These are phyloP conservation scores for Metellina segmentata DNA, from an alignment of 2,888 invertebrate genomes.

Conservation along the genomic window DNA sequence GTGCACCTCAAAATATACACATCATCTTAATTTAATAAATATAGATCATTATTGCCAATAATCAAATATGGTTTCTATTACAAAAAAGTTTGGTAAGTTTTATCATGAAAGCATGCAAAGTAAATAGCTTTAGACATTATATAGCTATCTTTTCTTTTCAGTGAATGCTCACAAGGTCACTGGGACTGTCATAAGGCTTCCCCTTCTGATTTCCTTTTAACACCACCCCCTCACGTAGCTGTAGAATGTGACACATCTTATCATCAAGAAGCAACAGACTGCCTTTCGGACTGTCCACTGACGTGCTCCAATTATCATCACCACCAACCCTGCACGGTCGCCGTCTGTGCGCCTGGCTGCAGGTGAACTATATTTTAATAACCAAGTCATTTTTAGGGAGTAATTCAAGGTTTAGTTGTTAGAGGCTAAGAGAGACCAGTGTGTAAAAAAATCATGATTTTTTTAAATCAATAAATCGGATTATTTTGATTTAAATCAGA, in stretches of 20 bases:
- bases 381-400: background rate
- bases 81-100: too few relatives aligned
- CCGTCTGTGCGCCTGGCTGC: conserved; percentile 82
- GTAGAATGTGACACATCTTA: conserved; percentile 84
- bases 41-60: too few relatives aligned
- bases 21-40: too few relatives aligned
- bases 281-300: conserved; percentile 87
- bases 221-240: conserved; percentile 82
- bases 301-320: conserved; percentile 93
- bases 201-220: conserved; percentile 80
- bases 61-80: too few relatives aligned
- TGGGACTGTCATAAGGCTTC: conserved; percentile 87
- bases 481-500: too few relatives aligned
- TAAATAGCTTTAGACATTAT: too few relatives aligned
- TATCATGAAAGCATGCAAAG: too few relatives aligned
- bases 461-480: too few relatives aligned
- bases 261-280: conserved; percentile 89
- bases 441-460: too few relatives aligned
- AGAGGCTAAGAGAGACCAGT: too few relatives aligned
- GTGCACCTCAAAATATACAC: too few relatives aligned
- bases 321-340: conserved; percentile 82
- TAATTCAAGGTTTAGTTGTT: background rate
- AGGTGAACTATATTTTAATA: conserved; percentile 21
- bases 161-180: conserved; percentile 83
- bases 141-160: conserved; percentile 70